Evolutionary conservation across 2,888 invertebrate species (phyloP).

Genomic region (Eupithecia dodoneata): DNA sequence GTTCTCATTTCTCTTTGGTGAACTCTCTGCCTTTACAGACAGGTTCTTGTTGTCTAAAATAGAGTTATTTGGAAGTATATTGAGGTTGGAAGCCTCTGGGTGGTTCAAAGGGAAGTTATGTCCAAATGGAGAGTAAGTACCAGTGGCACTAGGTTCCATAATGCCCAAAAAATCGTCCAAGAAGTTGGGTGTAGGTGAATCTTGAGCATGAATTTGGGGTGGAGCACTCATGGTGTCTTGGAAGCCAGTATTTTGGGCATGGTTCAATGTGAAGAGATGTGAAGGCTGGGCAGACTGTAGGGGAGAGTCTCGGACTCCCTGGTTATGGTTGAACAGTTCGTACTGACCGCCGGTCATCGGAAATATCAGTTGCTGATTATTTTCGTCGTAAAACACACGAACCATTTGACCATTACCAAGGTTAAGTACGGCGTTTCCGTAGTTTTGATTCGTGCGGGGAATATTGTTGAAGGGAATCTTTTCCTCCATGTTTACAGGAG

Average conservation of each 20-base stretch:
- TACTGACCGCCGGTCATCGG: slow-evolving; percentile 78
- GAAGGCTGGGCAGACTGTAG: slow-evolving; percentile 65
- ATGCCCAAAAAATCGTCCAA: slow-evolving; percentile 89
- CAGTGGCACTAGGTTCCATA: slow-evolving; percentile 88
- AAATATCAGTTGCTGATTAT: slow-evolving; percentile 76
- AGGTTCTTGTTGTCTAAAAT: slow-evolving; percentile 61
- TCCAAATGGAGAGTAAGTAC: slow-evolving; percentile 90
- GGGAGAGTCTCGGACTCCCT: slow-evolving; percentile 68
- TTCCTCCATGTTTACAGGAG: slow-evolving; percentile 65
- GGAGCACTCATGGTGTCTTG: slow-evolving; percentile 61
- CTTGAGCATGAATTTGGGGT: slow-evolving; percentile 52
- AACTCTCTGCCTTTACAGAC: slow-evolving; percentile 63
- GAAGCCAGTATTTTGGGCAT: slow-evolving; percentile 59
- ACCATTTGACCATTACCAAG: slow-evolving; percentile 77
- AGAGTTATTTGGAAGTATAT: slow-evolving; percentile 63
- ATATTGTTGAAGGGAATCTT: slow-evolving; percentile 64
- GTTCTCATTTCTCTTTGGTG: slow-evolving; percentile 76
- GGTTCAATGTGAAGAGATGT: slow-evolving; percentile 72
- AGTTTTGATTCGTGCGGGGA: slow-evolving; percentile 67
- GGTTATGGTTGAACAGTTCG: slow-evolving; percentile 75
- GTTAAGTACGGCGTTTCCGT: slow-evolving; percentile 77
- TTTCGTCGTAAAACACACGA: slow-evolving; percentile 76
- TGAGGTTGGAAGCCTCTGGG: slow-evolving; percentile 71
- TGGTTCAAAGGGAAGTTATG: slow-evolving; percentile 83
- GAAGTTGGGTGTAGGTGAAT: slow-evolving; percentile 78